Evolutionary conservation across 2,888 invertebrate species (phyloP).

Genomic region (Melanostoma scalare): DNA sequence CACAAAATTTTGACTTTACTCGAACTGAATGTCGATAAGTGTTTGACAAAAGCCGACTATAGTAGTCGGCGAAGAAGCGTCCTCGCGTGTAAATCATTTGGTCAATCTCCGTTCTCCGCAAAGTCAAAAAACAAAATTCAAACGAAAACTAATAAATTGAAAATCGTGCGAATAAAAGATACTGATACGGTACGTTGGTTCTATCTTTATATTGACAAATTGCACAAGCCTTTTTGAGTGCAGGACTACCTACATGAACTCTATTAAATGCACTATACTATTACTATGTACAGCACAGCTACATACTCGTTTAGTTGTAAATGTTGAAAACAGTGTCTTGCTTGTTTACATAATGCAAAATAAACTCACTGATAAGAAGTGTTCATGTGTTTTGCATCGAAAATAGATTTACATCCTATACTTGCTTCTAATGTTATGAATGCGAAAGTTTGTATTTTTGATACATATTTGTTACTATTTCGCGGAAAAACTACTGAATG

Average conservation of each 20-base stretch:
- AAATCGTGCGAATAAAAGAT: background rate
- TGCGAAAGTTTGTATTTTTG: slow-evolving; percentile 1
- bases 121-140: background rate
- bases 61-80: slow-evolving; percentile 39
- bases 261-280: too few species aligned
- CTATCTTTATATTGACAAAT: too few species aligned
- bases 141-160: background rate
- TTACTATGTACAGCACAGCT: too few species aligned
- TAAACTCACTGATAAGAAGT: slow-evolving; percentile 20
- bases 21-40: slow-evolving; percentile 26
- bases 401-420: slow-evolving; percentile 33
- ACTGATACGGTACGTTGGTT: background rate
- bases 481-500: too few species aligned
- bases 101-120: too few species aligned
- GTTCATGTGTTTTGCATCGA: slow-evolving; percentile 2
- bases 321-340: background rate
- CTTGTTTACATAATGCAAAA: slow-evolving; percentile 13
- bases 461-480: too few species aligned
- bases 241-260: too few species aligned
- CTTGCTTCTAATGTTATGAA: slow-evolving; percentile 43
- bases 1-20: slow-evolving; percentile 44
- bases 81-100: slow-evolving; percentile 39
- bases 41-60: background rate
- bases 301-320: background rate
- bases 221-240: too few species aligned